phyloP scores from a whole-genome alignment of 2,888 invertebrate genomes.

The Drosophila limbata region DNA sequence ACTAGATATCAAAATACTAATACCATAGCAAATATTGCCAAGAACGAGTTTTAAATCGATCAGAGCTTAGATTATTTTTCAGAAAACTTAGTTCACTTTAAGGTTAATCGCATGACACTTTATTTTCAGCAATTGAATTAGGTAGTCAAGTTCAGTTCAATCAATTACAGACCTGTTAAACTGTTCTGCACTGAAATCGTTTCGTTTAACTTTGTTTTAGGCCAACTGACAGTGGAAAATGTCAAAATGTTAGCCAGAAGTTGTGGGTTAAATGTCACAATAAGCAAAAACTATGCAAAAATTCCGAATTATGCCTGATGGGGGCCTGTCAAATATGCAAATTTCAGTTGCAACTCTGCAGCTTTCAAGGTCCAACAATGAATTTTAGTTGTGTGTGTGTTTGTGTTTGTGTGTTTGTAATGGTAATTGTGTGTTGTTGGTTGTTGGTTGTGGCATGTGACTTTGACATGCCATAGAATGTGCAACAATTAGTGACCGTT shows the following conservation, averaged over 20 bases:
- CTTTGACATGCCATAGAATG: conserved; percentile 45
- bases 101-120: conserved; percentile 1
- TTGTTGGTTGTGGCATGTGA: conserved; percentile 43
- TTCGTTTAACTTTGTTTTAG: conserved; percentile 25
- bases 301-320: conserved; percentile 41
- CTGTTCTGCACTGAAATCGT: conserved; percentile 14
- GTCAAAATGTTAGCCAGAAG: conserved; percentile 63
- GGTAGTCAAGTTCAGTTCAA: conserved; percentile 2
- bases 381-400: conserved; percentile 1
- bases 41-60: neutral
- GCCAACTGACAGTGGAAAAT: conserved; percentile 50
- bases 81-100: neutral
- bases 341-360: conserved; percentile 41
- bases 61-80: neutral
- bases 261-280: conserved; percentile 58
- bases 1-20: neutral
- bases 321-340: conserved; percentile 71
- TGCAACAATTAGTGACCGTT: conserved; percentile 65
- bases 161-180: conserved; percentile 9
- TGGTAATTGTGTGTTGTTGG: conserved; percentile 42
- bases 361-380: conserved; percentile 30
- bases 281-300: conserved; percentile 38
- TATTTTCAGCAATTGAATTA: neutral
- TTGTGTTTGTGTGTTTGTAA: conserved; percentile 13
- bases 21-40: neutral